Percentiles rank a stretch among this genome's conserved stretches.
phyloP scores from a whole-genome alignment of 2,888 invertebrate genomes.

The Drosophila maculinotata region DNA sequence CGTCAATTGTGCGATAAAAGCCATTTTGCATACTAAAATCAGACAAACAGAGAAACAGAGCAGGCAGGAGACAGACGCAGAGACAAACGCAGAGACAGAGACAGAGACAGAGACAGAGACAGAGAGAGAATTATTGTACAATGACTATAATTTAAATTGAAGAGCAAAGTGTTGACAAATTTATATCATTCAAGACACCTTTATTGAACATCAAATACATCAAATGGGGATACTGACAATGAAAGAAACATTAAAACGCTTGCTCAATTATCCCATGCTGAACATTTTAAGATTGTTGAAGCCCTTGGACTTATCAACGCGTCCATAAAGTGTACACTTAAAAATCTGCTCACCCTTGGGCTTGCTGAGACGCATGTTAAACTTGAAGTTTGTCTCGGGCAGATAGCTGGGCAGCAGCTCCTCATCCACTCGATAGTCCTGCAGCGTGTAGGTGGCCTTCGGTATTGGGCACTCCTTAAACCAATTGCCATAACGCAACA shows the following conservation, averaged over 20 bases:
- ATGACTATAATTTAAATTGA: slow-evolving; percentile 44
- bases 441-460: slow-evolving; percentile 70
- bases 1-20: slow-evolving; percentile 73
- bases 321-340: slow-evolving; percentile 65
- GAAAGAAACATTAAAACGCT: not conserved
- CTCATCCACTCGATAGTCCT: slow-evolving; percentile 78
- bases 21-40: slow-evolving; percentile 80
- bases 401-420: slow-evolving; percentile 81
- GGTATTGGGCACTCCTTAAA: slow-evolving; percentile 78
- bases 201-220: slow-evolving; percentile 32
- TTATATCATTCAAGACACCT: slow-evolving; percentile 43
- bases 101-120: slow-evolving; percentile 3
- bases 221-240: not conserved
- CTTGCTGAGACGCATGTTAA: slow-evolving; percentile 43
- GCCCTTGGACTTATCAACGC: slow-evolving; percentile 83
- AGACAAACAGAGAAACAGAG: slow-evolving; percentile 30
- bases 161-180: slow-evolving; percentile 49
- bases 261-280: slow-evolving; percentile 71
- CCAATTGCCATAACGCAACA: slow-evolving; percentile 71
- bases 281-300: slow-evolving; percentile 83
- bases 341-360: slow-evolving; percentile 58
- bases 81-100: slow-evolving; percentile 9
- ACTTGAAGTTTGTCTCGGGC: slow-evolving; percentile 76
- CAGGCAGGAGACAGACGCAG: slow-evolving; percentile 1
- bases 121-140: slow-evolving; percentile 25